Evolutionary conservation across 2,888 invertebrate genomes (phyloP), one percentile per base, ranked within the genome.

Genomic region (Tinea trinotella): DNA sequence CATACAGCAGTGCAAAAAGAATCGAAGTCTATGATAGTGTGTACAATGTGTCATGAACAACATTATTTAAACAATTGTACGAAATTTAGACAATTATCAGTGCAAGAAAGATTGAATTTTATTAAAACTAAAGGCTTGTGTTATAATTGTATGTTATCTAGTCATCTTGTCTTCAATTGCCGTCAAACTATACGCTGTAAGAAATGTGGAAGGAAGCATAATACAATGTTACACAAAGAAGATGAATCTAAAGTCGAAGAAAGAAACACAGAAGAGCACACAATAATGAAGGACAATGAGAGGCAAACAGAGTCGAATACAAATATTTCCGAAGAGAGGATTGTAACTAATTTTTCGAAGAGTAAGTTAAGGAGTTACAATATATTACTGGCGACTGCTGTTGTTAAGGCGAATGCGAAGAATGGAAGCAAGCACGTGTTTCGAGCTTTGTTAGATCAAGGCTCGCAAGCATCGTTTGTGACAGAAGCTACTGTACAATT

Each of bases 381-480:
- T 35, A 59, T 61, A 12, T 55, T 66, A 53, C 56, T 64, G 50
- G 61, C 63, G 5, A 64, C 62, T 3, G 63, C 65, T 10, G 13
- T 62, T 18, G 57, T 63, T 19, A 55, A 60, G 17, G 57, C 58
- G 19, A 35, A 58, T 46, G 59, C 60, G 3, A 57, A 54, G 22
- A 44, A 22, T 15, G 60, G 56, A 9, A 13, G 49, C 19, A 34
- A 1, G 17, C 56, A 58, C 10, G 34, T 53, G 3, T 6, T 61
- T 1, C 19, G 62, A 52, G 61, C 61, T 1, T 55, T 64, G 22
- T 9, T 65, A 5, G 64, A 63, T 53, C 62, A 62, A 22, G 63
- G 64, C 1, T 63, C 64, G 6, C 59, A 64, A 36, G 60, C 60
- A 9, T 63, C 58, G 7, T 64, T 65, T 49, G 59, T 65, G 2